Evolutionary conservation across 2,888 invertebrate genomes (phyloP).

Genomic region (Apantesis nais): DNA sequence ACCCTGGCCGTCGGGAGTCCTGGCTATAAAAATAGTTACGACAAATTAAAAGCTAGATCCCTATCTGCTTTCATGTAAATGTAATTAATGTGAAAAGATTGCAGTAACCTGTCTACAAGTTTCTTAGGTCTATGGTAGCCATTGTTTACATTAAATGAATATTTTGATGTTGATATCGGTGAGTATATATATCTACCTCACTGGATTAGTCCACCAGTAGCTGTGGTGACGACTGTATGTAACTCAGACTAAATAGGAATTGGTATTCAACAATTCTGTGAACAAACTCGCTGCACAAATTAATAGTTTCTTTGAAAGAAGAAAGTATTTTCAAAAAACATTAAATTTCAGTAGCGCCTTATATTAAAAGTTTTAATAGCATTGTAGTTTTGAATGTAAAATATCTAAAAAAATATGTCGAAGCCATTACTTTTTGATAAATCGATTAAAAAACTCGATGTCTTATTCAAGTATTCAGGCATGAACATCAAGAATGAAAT

Average conservation of each 20-base stretch:
- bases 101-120: neutral
- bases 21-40: too few relatives aligned
- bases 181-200: slow-evolving; percentile 8
- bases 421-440: slow-evolving; percentile 39
- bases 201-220: neutral
- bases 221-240: neutral
- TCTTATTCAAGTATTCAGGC: slow-evolving; percentile 48
- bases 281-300: neutral
- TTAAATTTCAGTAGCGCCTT: neutral
- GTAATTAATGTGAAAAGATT: too few relatives aligned
- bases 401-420: slow-evolving; percentile 21
- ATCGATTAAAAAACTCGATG: slow-evolving; percentile 45
- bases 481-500: slow-evolving; percentile 44
- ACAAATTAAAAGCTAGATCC: too few relatives aligned
- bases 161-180: slow-evolving; percentile 4
- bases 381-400: neutral
- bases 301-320: neutral
- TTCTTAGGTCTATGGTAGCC: neutral
- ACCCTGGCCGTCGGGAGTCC: too few relatives aligned
- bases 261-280: neutral
- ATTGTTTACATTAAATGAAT: slow-evolving; percentile 29
- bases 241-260: neutral
- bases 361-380: neutral
- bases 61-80: too few relatives aligned
- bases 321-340: too few relatives aligned